These are phyloP conservation scores for Brachionus angularis DNA, from an alignment of 1,140 invertebrate genomes.

Conservation along the genomic window DNA sequence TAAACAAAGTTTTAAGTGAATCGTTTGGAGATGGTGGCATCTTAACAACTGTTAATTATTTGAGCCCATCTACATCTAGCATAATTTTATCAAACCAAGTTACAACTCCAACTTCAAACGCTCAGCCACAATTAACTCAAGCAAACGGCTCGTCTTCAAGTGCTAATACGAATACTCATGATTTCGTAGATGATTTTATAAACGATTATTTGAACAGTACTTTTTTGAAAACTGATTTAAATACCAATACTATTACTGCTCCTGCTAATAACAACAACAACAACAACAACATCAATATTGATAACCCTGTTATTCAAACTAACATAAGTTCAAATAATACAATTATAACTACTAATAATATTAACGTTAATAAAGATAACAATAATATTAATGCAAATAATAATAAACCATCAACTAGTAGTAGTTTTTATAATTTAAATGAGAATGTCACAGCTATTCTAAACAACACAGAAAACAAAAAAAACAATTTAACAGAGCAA, in stretches of 20 bases:
- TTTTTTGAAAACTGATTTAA: constrained; percentile 14
- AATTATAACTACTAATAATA: neutral
- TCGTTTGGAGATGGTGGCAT: constrained; percentile 5
- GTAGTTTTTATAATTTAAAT: neutral
- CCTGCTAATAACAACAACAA: neutral
- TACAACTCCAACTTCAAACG: too few species aligned
- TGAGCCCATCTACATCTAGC: neutral
- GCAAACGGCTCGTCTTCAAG: too few species aligned
- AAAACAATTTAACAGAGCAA: too few species aligned
- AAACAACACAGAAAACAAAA: too few species aligned
- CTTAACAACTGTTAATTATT: neutral
- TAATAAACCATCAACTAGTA: too few species aligned
- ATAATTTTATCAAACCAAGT: neutral
- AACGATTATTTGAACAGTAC: constrained; percentile 33
- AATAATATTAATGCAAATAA: neutral
- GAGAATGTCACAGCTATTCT: neutral
- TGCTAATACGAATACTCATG: neutral
- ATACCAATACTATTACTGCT: neutral
- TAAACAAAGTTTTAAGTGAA: constrained; percentile 21
- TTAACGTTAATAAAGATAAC: neutral
- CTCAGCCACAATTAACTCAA: constrained; percentile 1
- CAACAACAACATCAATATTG: neutral
- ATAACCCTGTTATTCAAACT: too few species aligned
- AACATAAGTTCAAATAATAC: too few species aligned
- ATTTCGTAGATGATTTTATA: constrained; percentile 28